These are phyloP conservation scores for Tenthredo distinguenda DNA, from an alignment of 2,888 invertebrate species.

Conservation along the genomic window DNA sequence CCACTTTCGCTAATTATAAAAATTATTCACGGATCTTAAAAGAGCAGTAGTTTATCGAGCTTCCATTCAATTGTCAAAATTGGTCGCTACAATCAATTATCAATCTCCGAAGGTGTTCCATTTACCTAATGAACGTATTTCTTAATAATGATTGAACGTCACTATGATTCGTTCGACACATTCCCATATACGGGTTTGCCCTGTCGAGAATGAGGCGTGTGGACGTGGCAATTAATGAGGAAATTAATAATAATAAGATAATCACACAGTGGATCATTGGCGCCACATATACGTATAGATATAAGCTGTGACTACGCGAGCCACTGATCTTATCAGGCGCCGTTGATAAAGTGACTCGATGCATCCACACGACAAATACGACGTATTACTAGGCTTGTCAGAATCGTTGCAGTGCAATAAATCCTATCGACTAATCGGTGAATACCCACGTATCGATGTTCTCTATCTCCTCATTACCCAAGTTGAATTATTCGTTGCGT, in stretches of 20 bases:
- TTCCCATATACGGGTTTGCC: background rate
- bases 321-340: conserved; percentile 49
- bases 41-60: background rate
- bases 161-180: background rate
- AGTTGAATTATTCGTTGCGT: background rate
- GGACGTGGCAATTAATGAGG: conserved; percentile 53
- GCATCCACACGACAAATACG: conserved; percentile 1
- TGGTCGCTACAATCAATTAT: background rate
- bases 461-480: background rate
- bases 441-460: background rate
- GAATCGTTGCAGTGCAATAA: background rate
- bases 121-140: background rate
- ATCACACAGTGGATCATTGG: conserved; percentile 57
- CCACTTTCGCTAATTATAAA: background rate
- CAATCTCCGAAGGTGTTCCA: background rate
- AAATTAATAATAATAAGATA: conserved; percentile 64
- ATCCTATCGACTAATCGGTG: conserved; percentile 12
- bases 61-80: background rate
- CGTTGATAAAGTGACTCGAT: conserved; percentile 44
- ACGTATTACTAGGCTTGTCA: conserved; percentile 16
- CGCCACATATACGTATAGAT: conserved; percentile 37
- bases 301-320: conserved; percentile 9
- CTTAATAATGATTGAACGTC: background rate
- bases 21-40: background rate
- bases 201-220: background rate